Evolutionary conservation across 2,113 vertebrate genomes (phyloP).

Genomic region (Orcinus orca): DNA sequence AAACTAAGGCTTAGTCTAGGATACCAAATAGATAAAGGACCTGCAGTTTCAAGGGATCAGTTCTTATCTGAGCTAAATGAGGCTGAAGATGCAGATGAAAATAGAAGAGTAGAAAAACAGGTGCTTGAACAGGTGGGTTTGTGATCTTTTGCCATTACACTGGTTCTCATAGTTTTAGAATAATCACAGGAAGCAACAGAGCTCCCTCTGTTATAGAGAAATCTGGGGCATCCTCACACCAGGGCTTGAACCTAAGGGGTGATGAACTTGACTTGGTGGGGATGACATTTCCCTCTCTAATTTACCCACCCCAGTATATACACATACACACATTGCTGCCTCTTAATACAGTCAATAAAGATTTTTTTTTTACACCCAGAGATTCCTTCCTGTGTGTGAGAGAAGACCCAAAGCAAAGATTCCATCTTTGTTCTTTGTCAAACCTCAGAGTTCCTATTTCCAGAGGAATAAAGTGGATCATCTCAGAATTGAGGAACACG

Average conservation of each 20-base stretch:
- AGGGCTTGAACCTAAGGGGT: not conserved
- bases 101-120: slow-evolving; percentile 34
- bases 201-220: slow-evolving; percentile 48
- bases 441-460: not conserved
- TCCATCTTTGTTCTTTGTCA: slow-evolving; percentile 36
- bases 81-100: slow-evolving; percentile 33
- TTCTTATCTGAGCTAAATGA: slow-evolving; percentile 57
- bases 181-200: slow-evolving; percentile 44
- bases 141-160: slow-evolving; percentile 54
- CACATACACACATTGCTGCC: not conserved
- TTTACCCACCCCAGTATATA: not conserved
- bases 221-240: not conserved
- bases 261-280: slow-evolving; percentile 64
- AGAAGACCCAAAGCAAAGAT: slow-evolving; percentile 60
- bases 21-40: slow-evolving; percentile 5
- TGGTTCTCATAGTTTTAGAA: slow-evolving; percentile 38
- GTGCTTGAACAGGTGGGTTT: slow-evolving; percentile 54
- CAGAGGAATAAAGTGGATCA: not conserved
- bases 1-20: not conserved
- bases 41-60: slow-evolving; percentile 37
- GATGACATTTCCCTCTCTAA: slow-evolving; percentile 54
- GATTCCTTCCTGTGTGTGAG: not conserved
- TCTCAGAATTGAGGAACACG: slow-evolving; percentile 44
- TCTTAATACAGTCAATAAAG: not conserved
- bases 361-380: not conserved